Percentiles rank a stretch among this genome's conserved stretches.
These are phyloP conservation scores for Camptogramma bilineatum DNA, from an alignment of 2,888 invertebrate species.

Conservation along the genomic window DNA sequence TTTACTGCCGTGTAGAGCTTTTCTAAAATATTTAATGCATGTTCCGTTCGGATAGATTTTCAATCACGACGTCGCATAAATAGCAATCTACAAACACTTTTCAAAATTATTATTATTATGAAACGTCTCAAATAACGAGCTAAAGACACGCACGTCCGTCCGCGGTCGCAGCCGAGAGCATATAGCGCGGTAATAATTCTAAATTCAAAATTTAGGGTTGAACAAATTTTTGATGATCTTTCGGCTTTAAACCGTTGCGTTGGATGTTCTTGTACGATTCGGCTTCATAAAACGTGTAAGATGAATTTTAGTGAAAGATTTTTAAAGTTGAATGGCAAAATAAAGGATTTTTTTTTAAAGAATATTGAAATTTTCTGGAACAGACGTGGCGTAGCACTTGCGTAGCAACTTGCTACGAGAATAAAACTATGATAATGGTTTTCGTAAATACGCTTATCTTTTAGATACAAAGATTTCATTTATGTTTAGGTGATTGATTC, in stretches of 20 bases:
- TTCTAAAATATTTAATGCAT: slow-evolving; percentile 17
- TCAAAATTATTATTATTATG: slow-evolving; percentile 31
- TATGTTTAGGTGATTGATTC: too few relatives aligned
- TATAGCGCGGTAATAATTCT: slow-evolving; percentile 71
- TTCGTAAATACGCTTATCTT: too few relatives aligned
- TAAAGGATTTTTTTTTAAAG: not conserved
- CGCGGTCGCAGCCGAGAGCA: slow-evolving; percentile 54
- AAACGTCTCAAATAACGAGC: slow-evolving; percentile 51
- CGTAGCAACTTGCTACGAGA: not conserved
- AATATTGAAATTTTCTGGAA: not conserved
- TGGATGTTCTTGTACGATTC: not conserved
- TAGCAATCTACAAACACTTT: slow-evolving; percentile 34
- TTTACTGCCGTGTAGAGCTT: slow-evolving; percentile 8
- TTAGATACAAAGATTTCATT: too few relatives aligned
- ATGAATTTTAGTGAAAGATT: not conserved
- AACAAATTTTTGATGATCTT: slow-evolving; percentile 8
- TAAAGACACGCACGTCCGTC: slow-evolving; percentile 65
- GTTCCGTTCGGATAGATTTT: slow-evolving; percentile 27
- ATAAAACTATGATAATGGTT: too few relatives aligned
- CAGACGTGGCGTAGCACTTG: not conserved
- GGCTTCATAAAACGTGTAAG: not conserved
- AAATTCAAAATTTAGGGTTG: slow-evolving; percentile 53
- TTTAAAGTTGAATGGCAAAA: not conserved
- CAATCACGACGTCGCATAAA: slow-evolving; percentile 31
- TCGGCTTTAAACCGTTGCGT: not conserved